These are phyloP conservation scores for Apus apus DNA, from an alignment of 2,113 vertebrate genomes.

Conservation along the genomic window DNA sequence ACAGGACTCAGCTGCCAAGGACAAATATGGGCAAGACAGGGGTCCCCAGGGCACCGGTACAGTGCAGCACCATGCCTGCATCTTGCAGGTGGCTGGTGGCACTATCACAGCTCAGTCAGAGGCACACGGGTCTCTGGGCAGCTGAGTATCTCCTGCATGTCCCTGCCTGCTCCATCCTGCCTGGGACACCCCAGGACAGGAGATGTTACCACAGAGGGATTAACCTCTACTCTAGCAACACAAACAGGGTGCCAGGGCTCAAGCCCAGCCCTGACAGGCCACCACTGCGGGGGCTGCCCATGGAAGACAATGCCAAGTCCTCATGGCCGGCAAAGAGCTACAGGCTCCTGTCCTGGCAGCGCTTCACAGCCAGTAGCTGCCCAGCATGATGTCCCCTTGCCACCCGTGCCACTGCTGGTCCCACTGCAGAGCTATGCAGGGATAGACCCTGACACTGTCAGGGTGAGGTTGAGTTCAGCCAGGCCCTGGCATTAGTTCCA, in stretches of 20 bases:
- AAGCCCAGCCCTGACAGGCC: rapidly evolving
- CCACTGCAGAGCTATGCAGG: rapidly evolving
- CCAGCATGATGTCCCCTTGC: background rate
- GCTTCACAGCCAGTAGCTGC: background rate
- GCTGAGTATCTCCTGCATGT: background rate
- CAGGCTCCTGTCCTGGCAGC: background rate
- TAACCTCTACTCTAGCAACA: background rate
- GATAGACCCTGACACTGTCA: rapidly evolving
- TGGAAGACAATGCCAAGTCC: background rate
- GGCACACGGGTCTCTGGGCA: background rate
- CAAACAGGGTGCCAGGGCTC: background rate
- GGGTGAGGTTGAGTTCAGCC: background rate
- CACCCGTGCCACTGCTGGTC: rapidly evolving
- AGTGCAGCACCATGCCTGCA: rapidly evolving
- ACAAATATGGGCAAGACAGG: rapidly evolving
- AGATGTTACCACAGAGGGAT: background rate
- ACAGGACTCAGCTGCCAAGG: background rate
- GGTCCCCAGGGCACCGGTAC: rapidly evolving
- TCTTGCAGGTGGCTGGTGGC: too few relatives aligned
- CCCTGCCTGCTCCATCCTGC: background rate
- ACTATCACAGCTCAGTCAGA: background rate
- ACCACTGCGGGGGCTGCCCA: background rate
- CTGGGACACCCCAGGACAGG: background rate
- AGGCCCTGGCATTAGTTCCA: background rate
- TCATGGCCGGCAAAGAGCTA: background rate